Evolutionary conservation across 1,140 invertebrate species (phyloP), one percentile per base, ranked within the genome.

Genomic region (Temnothorax longispinosus): DNA sequence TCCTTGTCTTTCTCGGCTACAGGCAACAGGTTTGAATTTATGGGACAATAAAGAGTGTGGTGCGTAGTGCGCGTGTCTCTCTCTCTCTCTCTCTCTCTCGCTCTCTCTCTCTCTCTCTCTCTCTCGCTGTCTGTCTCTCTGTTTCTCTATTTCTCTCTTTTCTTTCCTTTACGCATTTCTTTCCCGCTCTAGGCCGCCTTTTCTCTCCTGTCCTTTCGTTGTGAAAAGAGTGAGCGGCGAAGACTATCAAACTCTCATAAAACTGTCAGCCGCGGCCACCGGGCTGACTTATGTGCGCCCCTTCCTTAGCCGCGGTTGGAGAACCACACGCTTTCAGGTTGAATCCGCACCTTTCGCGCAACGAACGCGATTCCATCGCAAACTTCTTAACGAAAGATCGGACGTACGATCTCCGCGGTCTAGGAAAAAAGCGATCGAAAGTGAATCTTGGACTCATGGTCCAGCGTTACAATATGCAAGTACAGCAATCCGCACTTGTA

Each of bases 1-100:
- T 90, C 87, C 85, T 87, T 91, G 86, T 93, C 81, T 86, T 80
- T 67, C 92, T 91, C 88, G 77, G 64, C 88, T 87, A 87, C 41
- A 90, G 94, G 95, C 94, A 95, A 95, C 95, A 95, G 95, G 94
- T 95, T 95, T 95, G 93, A 95, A 95, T 95, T 95, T 95, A 95
- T 95, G 95, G 94, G 94, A 95, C 94, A 94, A 95, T 95, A 94
- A 94, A 94, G 93, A 95, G 94, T 94, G 92, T 89, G 92, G 91
- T 93, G 93, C 93, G 93, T 94, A 93, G 93, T 94, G 91, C 93
- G 93, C 93, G 94, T 93, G 90, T 95, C 92, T 92, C 88, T 88
- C 77, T 87, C 74, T 86, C 69, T 81, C 87, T 88, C 60, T 90
- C 50, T 90, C 67, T 91, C 27, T 27, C 27, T 27, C 27, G 0